Percentiles rank a stretch among this genome's conserved stretches.
Conservation (phyloP, 1,140 invertebrate genomes). For the Drosophila yakuba region DNA sequence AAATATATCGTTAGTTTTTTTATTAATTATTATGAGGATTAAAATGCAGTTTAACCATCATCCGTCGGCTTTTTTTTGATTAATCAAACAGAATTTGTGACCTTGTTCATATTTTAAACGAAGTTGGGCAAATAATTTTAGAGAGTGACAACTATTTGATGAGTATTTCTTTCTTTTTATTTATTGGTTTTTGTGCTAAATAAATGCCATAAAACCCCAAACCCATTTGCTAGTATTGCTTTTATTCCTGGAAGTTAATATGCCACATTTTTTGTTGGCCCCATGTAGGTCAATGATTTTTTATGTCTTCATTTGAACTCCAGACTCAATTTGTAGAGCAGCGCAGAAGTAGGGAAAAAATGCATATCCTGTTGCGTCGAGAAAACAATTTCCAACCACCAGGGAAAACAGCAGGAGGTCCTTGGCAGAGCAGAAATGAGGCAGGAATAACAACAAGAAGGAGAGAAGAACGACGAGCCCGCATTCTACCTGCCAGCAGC, state of each 20-base stretch:
- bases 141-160: too few species aligned
- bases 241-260: constrained; percentile 2
- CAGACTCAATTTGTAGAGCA: constrained; percentile 43
- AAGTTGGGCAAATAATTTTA: too few species aligned
- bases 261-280: background rate
- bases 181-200: too few species aligned
- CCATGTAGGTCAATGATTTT: constrained; percentile 58
- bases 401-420: constrained; percentile 63
- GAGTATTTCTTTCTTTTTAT: too few species aligned
- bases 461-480: constrained; percentile 7
- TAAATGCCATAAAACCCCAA: background rate
- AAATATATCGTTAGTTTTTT: too few species aligned
- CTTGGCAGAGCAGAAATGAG: constrained; percentile 1
- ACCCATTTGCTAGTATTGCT: background rate
- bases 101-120: too few species aligned
- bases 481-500: constrained; percentile 47
- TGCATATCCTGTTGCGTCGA: constrained; percentile 76
- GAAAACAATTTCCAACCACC: constrained; percentile 74
- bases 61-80: too few species aligned
- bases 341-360: constrained; percentile 24
- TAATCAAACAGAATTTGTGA: too few species aligned
- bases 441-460: background rate
- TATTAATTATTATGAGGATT: too few species aligned
- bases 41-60: too few species aligned
- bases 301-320: constrained; percentile 72